Evolutionary conservation across 2,113 vertebrate genomes (phyloP).

Genomic region (Melanerpes aurifrons): DNA sequence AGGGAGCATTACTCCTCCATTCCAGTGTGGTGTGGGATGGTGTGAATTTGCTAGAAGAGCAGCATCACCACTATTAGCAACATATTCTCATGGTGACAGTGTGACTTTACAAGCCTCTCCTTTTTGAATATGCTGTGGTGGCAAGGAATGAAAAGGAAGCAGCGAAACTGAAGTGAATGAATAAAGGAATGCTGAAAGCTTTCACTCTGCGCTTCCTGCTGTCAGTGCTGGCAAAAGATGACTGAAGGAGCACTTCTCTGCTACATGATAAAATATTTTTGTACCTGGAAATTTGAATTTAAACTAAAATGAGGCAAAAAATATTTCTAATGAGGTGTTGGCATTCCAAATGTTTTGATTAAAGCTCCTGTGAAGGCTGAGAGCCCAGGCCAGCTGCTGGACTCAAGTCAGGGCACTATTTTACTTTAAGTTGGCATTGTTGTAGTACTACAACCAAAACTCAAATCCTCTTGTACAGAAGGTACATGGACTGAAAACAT

Average conservation of each 20-base stretch:
- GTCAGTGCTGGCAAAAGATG: neutral
- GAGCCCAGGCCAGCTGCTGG: neutral
- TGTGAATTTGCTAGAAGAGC: constrained; percentile 16
- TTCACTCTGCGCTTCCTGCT: neutral
- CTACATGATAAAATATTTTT: neutral
- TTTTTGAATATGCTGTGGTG: neutral
- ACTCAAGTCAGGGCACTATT: neutral
- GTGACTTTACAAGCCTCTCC: neutral
- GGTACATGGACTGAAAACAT: neutral
- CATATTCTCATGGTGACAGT: neutral
- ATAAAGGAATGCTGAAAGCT: neutral
- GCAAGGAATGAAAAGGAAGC: neutral
- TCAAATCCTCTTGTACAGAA: neutral
- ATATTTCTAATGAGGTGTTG: neutral
- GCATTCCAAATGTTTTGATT: neutral
- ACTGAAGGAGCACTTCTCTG: neutral
- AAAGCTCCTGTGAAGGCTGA: neutral
- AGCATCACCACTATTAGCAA: neutral
- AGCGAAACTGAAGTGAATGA: neutral
- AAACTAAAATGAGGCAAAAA: neutral
- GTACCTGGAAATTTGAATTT: neutral
- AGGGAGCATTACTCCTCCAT: neutral
- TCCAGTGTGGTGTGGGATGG: neutral
- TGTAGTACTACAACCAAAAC: neutral
- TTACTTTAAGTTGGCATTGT: neutral